phyloP scores from a whole-genome alignment of 1,140 invertebrate genomes.

The Sinella curviseta region DNA sequence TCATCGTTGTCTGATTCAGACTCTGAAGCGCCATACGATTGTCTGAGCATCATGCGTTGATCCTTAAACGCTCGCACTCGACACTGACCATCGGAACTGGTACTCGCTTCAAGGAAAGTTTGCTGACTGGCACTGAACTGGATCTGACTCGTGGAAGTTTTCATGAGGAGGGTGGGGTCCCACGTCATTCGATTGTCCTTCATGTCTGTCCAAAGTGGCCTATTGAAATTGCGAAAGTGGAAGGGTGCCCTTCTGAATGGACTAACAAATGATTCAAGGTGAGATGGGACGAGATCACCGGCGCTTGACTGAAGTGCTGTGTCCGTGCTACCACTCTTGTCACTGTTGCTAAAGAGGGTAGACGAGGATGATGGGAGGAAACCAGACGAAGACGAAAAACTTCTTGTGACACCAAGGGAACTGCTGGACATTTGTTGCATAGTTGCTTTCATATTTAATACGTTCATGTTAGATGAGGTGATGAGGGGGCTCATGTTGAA shows the following conservation, averaged over 20 bases:
- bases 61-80: slow-evolving; percentile 35
- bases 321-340: not conserved
- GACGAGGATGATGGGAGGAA: slow-evolving; percentile 17
- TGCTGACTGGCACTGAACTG: slow-evolving; percentile 43
- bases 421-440: not conserved
- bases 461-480: not conserved
- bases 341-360: not conserved
- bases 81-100: not conserved
- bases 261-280: slow-evolving; percentile 6
- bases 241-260: slow-evolving; percentile 33
- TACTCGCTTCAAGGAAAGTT: slow-evolving; percentile 30
- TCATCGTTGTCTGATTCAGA: slow-evolving; percentile 54
- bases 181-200: slow-evolving; percentile 41
- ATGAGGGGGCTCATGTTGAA: not conserved
- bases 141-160: slow-evolving; percentile 31
- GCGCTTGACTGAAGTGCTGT: not conserved
- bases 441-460: not conserved
- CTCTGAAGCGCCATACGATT: slow-evolving; percentile 48
- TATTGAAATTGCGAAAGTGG: slow-evolving; percentile 45
- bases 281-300: not conserved
- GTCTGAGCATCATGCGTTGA: slow-evolving; percentile 39
- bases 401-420: slow-evolving; percentile 34
- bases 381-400: slow-evolving; percentile 31
- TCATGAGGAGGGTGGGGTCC: slow-evolving; percentile 40
- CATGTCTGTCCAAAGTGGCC: slow-evolving; percentile 45